Base-by-base conservation (phyloP, 2,888 invertebrate species). In the Clitarchus hookeri region DNA sequence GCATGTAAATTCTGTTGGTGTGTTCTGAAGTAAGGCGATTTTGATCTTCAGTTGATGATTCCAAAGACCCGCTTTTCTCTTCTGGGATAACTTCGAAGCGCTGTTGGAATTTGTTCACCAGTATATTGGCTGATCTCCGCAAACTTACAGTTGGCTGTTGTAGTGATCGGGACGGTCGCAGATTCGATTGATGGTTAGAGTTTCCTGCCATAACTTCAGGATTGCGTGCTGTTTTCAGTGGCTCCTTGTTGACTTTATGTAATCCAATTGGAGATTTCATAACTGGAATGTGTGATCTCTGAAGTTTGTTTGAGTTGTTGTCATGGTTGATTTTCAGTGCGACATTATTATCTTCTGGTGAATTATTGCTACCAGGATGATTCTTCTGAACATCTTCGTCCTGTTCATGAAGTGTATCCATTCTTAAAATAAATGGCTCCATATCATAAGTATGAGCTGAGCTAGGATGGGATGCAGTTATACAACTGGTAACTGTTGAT, bases 51-150 rank as follows among this genome's bases (percentile, higher is more conserved):
- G 90, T 90, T 25, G 92, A 91, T 2, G 93, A 92, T 82, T 93
- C 93, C 44, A 92, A 88, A 87, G 93, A 93, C 85, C 92, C 92
- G 89, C 92, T 92, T 88, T 92, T 92, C 90, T 94, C 94, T 90
- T 94, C 94, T 25, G 94, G 94, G 88, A 94, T 94, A 9, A 92
- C 93, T 88, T 94, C 93, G 89, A 93, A 93, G 77, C 92, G 91
- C 86, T 92, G 92, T 79, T 91, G 91, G 48, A 87, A 88, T 25
- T 83, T 85, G 23, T 16, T 44, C 25, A 78, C 87, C 48, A 87
- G 83, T 12, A 87, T 80, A 36, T 87, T 87, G 23, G 86, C 86
- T 6, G 87, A 87, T 82, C 87, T 78, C 48, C 86, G 27, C 36
- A n/a, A 16, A 44, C 19, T 83, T n/a, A 48, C 84, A n/a, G 86